Percentiles rank a stretch among this genome's conserved stretches.
phyloP scores from a whole-genome alignment of 1,140 invertebrate genomes.

The Colletes gigas region DNA sequence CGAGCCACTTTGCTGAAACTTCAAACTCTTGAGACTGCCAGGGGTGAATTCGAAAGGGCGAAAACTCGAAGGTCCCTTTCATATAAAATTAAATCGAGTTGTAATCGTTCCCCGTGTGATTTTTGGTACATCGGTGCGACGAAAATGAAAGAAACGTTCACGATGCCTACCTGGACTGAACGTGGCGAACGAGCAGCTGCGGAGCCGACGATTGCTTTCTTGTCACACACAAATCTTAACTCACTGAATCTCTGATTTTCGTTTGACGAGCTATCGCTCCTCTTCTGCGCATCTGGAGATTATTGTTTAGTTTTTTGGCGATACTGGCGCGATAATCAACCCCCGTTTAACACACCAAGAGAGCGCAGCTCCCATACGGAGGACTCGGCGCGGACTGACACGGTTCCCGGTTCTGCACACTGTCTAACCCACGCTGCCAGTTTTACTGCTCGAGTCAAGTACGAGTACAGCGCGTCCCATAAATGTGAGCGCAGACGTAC shows the following conservation, averaged over 20 bases:
- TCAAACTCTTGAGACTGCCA: no score
- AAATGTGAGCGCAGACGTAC: conserved; percentile 28
- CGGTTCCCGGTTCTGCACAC: conserved; percentile 42
- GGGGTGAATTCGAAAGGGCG: no score
- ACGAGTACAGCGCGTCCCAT: conserved; percentile 32
- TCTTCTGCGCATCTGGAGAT: conserved; percentile 53
- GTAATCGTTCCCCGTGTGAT: neutral
- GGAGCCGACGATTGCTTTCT: conserved; percentile 4
- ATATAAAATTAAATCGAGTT: neutral
- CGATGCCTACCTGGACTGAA: conserved; percentile 56
- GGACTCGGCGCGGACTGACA: conserved; percentile 59
- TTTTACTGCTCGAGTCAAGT: conserved; percentile 48
- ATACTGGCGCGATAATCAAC: neutral
- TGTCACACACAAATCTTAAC: conserved; percentile 33
- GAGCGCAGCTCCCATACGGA: conserved; percentile 60
- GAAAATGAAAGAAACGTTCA: neutral
- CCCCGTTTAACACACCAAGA: conserved; percentile 57
- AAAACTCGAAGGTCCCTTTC: no score
- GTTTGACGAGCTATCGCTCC: conserved; percentile 37
- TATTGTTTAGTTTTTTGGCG: neutral
- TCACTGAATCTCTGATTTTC: conserved; percentile 21
- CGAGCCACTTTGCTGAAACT: no score
- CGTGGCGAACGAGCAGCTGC: neutral
- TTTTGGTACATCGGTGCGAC: conserved; percentile 4
- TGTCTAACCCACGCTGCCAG: conserved; percentile 57